These are phyloP conservation scores for Trisateles emortualis DNA, from an alignment of 2,888 invertebrate species.

Conservation along the genomic window DNA sequence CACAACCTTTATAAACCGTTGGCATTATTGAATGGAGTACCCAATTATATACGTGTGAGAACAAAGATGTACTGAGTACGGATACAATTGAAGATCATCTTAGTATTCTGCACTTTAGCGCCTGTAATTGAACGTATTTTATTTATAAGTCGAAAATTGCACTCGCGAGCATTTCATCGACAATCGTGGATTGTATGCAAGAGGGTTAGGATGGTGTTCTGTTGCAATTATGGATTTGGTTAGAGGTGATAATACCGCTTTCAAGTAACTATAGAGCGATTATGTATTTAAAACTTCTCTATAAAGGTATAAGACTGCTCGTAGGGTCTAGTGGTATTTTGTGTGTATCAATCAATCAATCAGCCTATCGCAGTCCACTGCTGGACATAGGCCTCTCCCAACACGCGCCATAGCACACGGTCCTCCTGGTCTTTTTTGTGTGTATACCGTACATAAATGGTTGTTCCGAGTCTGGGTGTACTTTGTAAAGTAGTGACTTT, in stretches of 20 bases:
- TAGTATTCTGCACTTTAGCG: constrained; percentile 59
- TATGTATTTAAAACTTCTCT: no score
- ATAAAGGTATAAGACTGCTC: no score
- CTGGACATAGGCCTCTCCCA: no score
- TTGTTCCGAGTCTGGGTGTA: no score
- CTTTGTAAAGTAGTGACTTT: no score
- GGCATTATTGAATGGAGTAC: constrained; percentile 44
- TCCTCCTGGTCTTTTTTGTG: no score
- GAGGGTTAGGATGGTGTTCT: constrained; percentile 52
- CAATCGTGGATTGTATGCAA: constrained; percentile 69
- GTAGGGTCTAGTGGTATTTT: no score
- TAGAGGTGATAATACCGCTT: constrained; percentile 56
- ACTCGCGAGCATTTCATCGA: constrained; percentile 66
- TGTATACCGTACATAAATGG: no score
- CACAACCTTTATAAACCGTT: constrained; percentile 43
- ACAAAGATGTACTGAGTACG: constrained; percentile 44
- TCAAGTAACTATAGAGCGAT: no score
- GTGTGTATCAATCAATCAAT: no score
- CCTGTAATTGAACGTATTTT: constrained; percentile 69
- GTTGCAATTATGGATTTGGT: constrained; percentile 43
- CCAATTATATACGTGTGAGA: constrained; percentile 48
- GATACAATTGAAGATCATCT: constrained; percentile 53
- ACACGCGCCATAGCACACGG: no score
- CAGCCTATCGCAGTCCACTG: no score
- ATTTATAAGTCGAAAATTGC: constrained; percentile 76